phyloP scores from a whole-genome alignment of 1,140 invertebrate species.

The Nomia melanderi region DNA sequence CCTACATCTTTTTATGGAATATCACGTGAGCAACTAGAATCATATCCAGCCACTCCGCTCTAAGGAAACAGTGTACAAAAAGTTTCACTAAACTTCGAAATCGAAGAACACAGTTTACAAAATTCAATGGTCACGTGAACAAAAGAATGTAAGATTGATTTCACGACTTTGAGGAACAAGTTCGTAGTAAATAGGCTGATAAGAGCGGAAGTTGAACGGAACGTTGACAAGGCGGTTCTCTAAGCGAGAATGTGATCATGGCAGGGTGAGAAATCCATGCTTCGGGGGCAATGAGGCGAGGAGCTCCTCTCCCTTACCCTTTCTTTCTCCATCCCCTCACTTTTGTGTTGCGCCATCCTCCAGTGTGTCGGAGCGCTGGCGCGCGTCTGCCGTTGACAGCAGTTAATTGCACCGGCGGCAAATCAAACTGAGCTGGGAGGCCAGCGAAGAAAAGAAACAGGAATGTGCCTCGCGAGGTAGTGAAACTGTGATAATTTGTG shows the following conservation, averaged over 20 bases:
- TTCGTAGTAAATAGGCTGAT: slow-evolving; percentile 45
- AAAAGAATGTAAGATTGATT: slow-evolving; percentile 45
- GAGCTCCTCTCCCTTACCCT: slow-evolving; percentile 14
- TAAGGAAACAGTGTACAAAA: too few relatives aligned
- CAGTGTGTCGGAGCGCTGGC: slow-evolving; percentile 26
- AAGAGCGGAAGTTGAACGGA: slow-evolving; percentile 27
- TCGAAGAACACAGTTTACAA: too few relatives aligned
- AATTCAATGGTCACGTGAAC: slow-evolving; percentile 35
- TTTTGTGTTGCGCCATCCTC: neutral
- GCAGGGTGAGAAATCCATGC: slow-evolving; percentile 21
- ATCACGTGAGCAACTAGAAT: too few relatives aligned
- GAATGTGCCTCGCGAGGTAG: neutral
- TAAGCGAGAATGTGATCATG: slow-evolving; percentile 49
- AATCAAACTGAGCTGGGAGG: slow-evolving; percentile 22
- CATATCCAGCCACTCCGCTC: too few relatives aligned
- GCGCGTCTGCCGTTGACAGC: slow-evolving; percentile 64
- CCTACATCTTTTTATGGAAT: too few relatives aligned
- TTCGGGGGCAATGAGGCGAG: slow-evolving; percentile 39
- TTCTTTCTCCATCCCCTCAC: slow-evolving; percentile 10
- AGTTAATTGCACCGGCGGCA: slow-evolving; percentile 61
- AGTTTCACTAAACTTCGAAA: too few relatives aligned
- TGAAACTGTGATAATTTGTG: neutral
- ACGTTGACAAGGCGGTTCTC: slow-evolving; percentile 16
- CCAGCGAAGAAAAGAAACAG: neutral
- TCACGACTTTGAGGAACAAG: slow-evolving; percentile 26